Percentiles rank a stretch among this genome's conserved stretches.
Evolutionary conservation across 2,113 vertebrate genomes (phyloP).

Genomic region (Lasiurus cinereus): DNA sequence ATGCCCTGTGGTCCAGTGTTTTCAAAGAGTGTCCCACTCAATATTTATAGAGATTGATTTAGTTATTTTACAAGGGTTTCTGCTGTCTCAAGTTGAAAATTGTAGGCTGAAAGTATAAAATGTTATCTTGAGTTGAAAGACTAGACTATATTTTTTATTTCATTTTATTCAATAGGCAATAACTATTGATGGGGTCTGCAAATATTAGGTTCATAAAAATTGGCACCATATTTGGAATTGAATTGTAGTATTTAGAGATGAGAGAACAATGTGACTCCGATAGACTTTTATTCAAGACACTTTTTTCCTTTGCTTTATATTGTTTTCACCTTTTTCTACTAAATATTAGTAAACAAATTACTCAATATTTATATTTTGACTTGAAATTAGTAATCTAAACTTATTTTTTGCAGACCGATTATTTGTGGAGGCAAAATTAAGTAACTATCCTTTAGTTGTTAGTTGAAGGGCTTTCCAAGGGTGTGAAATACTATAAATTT

Average conservation of each 20-base stretch:
- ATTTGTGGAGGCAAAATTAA: not conserved
- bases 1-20: not conserved
- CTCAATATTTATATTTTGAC: conserved; percentile 24
- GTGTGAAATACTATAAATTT: not conserved
- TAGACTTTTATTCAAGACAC: not conserved
- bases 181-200: not conserved
- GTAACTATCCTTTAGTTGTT: not conserved
- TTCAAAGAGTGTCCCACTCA: not conserved
- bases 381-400: not conserved
- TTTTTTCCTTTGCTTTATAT: not conserved
- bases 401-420: not conserved
- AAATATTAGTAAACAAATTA: not conserved
- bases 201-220: not conserved
- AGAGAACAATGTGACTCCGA: not conserved
- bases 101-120: not conserved
- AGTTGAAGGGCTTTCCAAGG: not conserved
- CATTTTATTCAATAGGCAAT: conserved; percentile 23
- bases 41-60: not conserved
- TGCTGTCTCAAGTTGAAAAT: not conserved
- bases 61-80: not conserved
- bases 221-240: not conserved
- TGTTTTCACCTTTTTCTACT: not conserved
- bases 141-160: not conserved
- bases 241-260: not conserved
- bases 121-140: not conserved